These are phyloP conservation scores for Eira barbara DNA, from an alignment of 2,113 vertebrate species.

Conservation along the genomic window DNA sequence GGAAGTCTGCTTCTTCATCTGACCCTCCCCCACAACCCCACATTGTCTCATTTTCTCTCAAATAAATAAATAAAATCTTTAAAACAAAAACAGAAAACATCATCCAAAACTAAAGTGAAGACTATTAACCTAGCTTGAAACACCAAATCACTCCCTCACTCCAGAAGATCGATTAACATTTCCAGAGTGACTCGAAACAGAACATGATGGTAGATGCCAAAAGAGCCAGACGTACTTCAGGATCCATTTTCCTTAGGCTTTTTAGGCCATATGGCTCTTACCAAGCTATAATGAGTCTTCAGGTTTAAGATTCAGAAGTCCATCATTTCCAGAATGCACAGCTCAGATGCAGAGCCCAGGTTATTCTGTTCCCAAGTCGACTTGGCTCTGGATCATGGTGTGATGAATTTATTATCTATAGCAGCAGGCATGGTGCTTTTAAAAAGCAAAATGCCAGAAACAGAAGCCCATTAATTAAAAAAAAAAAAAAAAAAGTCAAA, in stretches of 20 bases:
- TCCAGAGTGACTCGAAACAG: slow-evolving; percentile 14
- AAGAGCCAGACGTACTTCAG: slow-evolving; percentile 41
- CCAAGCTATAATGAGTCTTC: slow-evolving; percentile 58
- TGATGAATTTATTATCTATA: slow-evolving; percentile 69
- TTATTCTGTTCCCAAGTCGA: slow-evolving; percentile 49
- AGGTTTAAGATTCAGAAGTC: slow-evolving; percentile 60
- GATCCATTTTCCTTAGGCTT: slow-evolving; percentile 46
- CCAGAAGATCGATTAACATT: neutral
- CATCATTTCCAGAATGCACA: slow-evolving; percentile 47
- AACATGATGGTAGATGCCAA: slow-evolving; percentile 28
- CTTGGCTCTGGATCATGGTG: slow-evolving; percentile 36
- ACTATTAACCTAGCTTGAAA: slow-evolving; percentile 36
- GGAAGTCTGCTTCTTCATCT: too few relatives aligned
- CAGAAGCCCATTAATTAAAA: slow-evolving; percentile 45
- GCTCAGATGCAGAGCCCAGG: slow-evolving; percentile 22
- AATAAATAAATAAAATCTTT: too few relatives aligned
- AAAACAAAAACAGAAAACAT: neutral
- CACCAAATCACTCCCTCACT: neutral
- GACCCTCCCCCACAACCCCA: too few relatives aligned
- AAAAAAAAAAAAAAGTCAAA: neutral
- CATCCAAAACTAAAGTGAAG: slow-evolving; percentile 7
- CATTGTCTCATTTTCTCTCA: too few relatives aligned
- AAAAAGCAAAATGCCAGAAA: slow-evolving; percentile 55
- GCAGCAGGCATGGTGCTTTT: slow-evolving; percentile 57
- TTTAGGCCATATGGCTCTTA: slow-evolving; percentile 46